Percentiles rank a stretch among this genome's conserved stretches.
Conservation (phyloP, 2,113 vertebrate species). For the Corvus moneduloides region DNA sequence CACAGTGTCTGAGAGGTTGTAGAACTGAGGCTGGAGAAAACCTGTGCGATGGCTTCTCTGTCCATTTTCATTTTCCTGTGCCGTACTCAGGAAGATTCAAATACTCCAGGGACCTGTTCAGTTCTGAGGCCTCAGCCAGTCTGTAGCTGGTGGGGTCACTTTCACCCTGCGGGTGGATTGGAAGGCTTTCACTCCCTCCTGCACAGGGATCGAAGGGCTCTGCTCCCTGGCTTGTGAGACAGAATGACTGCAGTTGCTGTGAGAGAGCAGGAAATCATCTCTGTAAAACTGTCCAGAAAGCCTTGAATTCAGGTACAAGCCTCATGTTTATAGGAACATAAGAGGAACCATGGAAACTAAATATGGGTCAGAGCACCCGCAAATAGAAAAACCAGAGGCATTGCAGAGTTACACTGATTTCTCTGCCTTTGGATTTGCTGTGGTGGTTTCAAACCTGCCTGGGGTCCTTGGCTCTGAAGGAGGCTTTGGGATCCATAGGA, state of each 20-base stretch:
- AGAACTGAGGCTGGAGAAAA: neutral
- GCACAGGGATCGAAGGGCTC: neutral
- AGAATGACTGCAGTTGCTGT: neutral
- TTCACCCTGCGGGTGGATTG: neutral
- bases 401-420: neutral
- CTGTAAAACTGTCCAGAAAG: conserved; percentile 44
- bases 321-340: conserved; percentile 47
- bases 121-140: neutral
- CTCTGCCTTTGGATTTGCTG: neutral
- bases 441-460: neutral
- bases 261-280: conserved; percentile 17
- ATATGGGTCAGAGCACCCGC: neutral
- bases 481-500: neutral
- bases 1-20: neutral
- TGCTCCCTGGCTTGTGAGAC: neutral
- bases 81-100: neutral
- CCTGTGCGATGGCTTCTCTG: neutral
- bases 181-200: neutral
- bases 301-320: conserved; percentile 18
- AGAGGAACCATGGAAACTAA: conserved; percentile 46
- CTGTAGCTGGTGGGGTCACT: neutral
- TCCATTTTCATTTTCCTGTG: neutral
- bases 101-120: neutral
- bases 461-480: neutral
- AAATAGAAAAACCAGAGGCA: neutral